Conservation (phyloP, 2,113 vertebrate species). For the Scomber scombrus region DNA sequence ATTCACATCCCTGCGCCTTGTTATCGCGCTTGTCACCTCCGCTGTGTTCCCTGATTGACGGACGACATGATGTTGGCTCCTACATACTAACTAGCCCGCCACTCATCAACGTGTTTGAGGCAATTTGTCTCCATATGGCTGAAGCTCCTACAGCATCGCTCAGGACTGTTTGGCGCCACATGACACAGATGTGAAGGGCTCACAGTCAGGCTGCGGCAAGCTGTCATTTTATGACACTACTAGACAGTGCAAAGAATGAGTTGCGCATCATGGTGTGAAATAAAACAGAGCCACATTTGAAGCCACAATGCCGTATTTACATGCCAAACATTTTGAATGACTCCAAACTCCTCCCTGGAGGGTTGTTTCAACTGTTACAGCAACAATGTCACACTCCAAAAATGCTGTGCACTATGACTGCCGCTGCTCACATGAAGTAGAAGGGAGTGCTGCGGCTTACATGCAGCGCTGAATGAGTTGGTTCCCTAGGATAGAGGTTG, state of each 20-base stretch:
- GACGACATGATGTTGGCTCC: background rate
- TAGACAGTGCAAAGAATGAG: background rate
- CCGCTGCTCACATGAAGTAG: conserved; percentile 35
- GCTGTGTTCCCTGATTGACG: background rate
- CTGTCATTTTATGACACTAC: conserved; percentile 27
- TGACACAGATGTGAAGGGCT: conserved; percentile 23
- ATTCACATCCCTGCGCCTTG: background rate
- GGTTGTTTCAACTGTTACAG: conserved; percentile 18
- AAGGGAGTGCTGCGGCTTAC: background rate
- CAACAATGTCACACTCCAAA: conserved; percentile 40
- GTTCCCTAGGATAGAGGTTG: conserved; percentile 34
- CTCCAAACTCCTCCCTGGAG: background rate
- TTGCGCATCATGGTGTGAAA: background rate
- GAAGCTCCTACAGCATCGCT: background rate
- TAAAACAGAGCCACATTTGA: conserved; percentile 12
- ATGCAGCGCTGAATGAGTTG: conserved; percentile 21
- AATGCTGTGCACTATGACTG: conserved; percentile 3
- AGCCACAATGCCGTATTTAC: conserved; percentile 20
- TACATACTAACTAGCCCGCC: background rate
- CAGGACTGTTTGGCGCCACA: background rate
- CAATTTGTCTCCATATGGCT: conserved; percentile 20
- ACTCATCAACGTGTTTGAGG: conserved; percentile 17
- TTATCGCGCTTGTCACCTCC: background rate
- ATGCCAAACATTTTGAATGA: background rate
- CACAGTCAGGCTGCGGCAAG: background rate